Evolutionary conservation across 1,140 invertebrate genomes (phyloP), one percentile per base, ranked within the genome.

Genomic region (Drosophila arizonae): DNA sequence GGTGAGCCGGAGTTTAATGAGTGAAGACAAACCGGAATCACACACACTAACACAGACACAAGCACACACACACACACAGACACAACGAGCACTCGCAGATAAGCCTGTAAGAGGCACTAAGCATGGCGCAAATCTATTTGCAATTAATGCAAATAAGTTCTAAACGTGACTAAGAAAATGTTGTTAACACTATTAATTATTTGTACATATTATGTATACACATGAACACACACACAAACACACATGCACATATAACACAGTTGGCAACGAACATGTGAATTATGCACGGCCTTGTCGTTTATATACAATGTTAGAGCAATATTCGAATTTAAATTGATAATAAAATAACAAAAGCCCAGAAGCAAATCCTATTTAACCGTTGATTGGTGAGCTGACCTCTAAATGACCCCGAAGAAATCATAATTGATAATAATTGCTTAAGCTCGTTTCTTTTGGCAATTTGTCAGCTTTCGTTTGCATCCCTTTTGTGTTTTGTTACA

Each of bases 291-390:
- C 64, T 77, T 84, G 62, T 77, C 81, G 75, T 72, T 79, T 79
- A 69, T 69, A 87, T 88, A 87, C 76, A 87, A 73, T 45, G 65
- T 73, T 88, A 79, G 82, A 87, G 84, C 82, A 87, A 87, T 87
- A 87, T 87, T 88, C 82, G 82, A 87, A 87, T 88, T 87, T 88
- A 87, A 87, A 79, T 74, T 87, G 84, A 87, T 87, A 87, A 87
- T 87, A 65, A 67, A 45, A 77, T 55, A 68, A 71, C 71, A 66
- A 75, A 76, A 87, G 48, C 28, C 60, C 36, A 76, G 33, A 58
- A 69, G 57, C 66, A 62, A 55, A 41, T 9, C 8, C 26, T 48
- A 36, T 30, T 67, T n/a, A 10, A 28, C 15, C 36, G 21, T 41
- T 51, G 17, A 10, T 50, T 36, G 55, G 8, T 41, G 10, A 6